Evolutionary conservation across 2,797 vertebrate genomes (phyloP).

Genomic region (Glossophaga mutica): DNA sequence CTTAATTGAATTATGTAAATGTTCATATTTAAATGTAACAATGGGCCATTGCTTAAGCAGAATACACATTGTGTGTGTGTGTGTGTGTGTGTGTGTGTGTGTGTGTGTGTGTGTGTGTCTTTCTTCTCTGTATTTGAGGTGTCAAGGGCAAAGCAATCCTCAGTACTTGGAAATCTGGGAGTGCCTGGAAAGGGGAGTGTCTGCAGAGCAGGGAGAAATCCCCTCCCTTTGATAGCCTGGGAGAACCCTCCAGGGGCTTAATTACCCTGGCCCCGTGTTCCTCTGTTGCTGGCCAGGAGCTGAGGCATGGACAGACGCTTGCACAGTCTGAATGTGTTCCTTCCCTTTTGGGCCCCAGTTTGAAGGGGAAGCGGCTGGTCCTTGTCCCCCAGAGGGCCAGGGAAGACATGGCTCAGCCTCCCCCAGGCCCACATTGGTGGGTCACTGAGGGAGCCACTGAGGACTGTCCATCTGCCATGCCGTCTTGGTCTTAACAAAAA

Average conservation of each 20-base stretch:
- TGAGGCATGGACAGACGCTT: neutral
- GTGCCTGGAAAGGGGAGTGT: neutral
- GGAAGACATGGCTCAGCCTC: neutral
- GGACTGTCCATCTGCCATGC: conserved; percentile 69
- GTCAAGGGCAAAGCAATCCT: neutral
- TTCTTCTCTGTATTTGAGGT: neutral
- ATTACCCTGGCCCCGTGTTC: neutral
- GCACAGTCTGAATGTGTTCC: neutral
- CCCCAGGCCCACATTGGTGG: neutral
- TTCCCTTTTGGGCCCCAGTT: neutral
- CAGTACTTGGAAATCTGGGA: neutral
- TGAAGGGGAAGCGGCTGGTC: neutral
- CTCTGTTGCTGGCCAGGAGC: neutral
- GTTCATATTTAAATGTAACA: neutral
- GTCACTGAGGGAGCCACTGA: conserved; percentile 15
- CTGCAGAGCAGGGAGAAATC: neutral
- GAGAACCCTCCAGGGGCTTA: neutral
- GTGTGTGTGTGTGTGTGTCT: neutral
- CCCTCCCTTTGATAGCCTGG: neutral
- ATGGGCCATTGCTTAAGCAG: neutral
- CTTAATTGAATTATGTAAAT: neutral
- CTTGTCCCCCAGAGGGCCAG: neutral
- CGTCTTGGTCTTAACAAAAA: conserved; percentile 69
- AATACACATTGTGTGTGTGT: neutral
- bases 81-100: neutral